Evolutionary conservation across 2,888 invertebrate species (phyloP), one percentile per base, ranked within the genome.

Genomic region (Dolichopus griseipennis): DNA sequence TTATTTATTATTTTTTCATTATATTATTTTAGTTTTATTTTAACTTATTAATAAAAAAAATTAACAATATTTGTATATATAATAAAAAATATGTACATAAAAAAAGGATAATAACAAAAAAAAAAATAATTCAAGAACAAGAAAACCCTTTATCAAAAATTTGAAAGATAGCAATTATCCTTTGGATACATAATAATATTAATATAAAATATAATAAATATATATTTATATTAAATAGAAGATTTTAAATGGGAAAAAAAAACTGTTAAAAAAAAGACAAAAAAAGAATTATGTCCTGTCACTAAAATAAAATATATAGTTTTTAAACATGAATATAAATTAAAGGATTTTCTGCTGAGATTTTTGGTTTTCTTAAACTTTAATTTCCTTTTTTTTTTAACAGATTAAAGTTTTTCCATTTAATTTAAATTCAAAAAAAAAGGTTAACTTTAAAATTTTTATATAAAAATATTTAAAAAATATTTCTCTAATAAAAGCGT

Each of bases 261-360:
- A 52, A 52, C 15, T 18, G 52, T 18, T 52, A 52, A 52, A 15
- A 6, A 52, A 15, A 52, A 52, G 52, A 5, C 27, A 27, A 27
- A 52, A 52, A 18, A 52, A 52, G 18, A 52, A 52, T 52, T 52
- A 52, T 52, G n/a, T 52, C 52, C 52, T 52, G 52, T 52, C 52
- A 52, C 6, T 52, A 18, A 52, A 52, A 52, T 52, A 18, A 18
- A 18, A 52, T 52, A 18, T 52, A 52, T 52, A 52, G 52, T 15
- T 52, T 52, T 52, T 18, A 52, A 18, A n/a, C 52, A 52, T 18
- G 52, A 1, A 52, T 52, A 52, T 52, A 52, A 52, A 52, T 52
- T 52, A 18, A 18, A 52, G 52, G 52, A n/a, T 18, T 52, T 41
- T 52, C 15, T 6, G 15, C 18, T 52, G 52, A 52, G 52, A 52